A percentile compares a stretch with the other conserved stretches of the same genome.
Conservation (phyloP, 2,113 vertebrate genomes). For the Tapirus terrestris region DNA sequence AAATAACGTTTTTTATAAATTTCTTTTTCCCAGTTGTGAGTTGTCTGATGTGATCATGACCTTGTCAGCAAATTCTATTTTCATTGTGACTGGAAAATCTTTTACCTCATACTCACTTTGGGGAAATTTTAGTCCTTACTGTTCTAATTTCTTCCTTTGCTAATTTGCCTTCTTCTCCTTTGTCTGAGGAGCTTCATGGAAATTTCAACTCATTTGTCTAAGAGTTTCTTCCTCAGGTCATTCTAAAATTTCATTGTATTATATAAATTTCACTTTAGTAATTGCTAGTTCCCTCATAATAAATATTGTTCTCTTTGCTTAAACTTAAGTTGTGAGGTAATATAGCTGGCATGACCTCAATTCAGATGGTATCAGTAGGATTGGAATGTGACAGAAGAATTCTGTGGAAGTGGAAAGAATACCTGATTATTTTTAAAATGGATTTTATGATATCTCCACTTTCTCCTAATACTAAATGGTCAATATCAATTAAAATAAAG, state of each 20-base stretch:
- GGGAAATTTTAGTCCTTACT: conserved; percentile 29
- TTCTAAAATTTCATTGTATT: not conserved
- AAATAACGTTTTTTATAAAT: conserved; percentile 30
- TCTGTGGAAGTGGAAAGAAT: not conserved
- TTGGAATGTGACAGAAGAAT: not conserved
- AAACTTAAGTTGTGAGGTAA: not conserved
- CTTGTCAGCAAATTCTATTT: conserved; percentile 77
- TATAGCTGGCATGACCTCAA: not conserved
- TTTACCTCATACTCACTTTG: conserved; percentile 48
- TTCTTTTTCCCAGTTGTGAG: conserved; percentile 53
- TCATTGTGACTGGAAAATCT: conserved; percentile 63
- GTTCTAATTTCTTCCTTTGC: conserved; percentile 45
- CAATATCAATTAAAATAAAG: not conserved
- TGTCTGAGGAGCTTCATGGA: conserved; percentile 9
- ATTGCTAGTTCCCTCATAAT: not conserved
- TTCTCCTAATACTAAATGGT: not conserved
- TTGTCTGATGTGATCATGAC: conserved; percentile 49
- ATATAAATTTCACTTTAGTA: not conserved
- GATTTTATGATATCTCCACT: not conserved
- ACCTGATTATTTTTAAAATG: not conserved
- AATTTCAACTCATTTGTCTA: conserved; percentile 36
- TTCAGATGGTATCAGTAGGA: not conserved
- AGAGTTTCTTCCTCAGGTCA: not conserved
- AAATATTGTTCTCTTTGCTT: not conserved
- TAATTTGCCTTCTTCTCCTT: not conserved